These are phyloP conservation scores for Octopus sinensis DNA, from an alignment of 1,140 invertebrate species.

Conservation along the genomic window DNA sequence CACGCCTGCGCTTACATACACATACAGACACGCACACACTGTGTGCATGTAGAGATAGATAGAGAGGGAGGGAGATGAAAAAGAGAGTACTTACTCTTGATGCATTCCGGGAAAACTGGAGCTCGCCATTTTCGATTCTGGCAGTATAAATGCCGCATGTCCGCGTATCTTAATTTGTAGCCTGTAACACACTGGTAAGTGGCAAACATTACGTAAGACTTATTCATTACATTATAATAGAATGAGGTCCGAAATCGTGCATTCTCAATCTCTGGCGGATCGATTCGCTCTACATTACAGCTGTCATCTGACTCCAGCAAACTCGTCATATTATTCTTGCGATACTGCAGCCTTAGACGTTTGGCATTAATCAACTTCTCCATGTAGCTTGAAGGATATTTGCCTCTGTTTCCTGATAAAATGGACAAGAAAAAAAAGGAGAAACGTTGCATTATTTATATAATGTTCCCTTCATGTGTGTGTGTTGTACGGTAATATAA, in stretches of 20 bases:
- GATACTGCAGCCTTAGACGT: background rate
- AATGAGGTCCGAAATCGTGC: slow-evolving; percentile 31
- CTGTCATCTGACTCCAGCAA: slow-evolving; percentile 25
- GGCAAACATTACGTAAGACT: slow-evolving; percentile 37
- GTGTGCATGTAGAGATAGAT: too few species aligned
- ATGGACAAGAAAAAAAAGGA: too few species aligned
- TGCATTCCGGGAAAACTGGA: slow-evolving; percentile 31
- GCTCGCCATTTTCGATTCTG: slow-evolving; percentile 33
- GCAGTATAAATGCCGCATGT: slow-evolving; percentile 37
- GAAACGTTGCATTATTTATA: too few species aligned
- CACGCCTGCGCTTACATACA: too few species aligned
- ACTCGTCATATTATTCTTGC: background rate
- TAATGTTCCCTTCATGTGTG: too few species aligned
- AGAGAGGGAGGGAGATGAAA: too few species aligned
- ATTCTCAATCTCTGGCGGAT: slow-evolving; percentile 31
- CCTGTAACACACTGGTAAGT: slow-evolving; percentile 41
- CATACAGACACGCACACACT: too few species aligned
- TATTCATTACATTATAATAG: slow-evolving; percentile 29
- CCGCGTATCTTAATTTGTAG: slow-evolving; percentile 30
- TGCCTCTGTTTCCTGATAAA: background rate
- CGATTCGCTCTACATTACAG: slow-evolving; percentile 21
- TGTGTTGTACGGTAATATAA: too few species aligned
- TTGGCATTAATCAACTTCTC: background rate
- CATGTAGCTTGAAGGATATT: background rate
- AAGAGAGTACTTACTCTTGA: slow-evolving; percentile 27